Evolutionary conservation across 2,888 invertebrate species (phyloP), one percentile per base, ranked within the genome.

Genomic region (Patella caerulea): DNA sequence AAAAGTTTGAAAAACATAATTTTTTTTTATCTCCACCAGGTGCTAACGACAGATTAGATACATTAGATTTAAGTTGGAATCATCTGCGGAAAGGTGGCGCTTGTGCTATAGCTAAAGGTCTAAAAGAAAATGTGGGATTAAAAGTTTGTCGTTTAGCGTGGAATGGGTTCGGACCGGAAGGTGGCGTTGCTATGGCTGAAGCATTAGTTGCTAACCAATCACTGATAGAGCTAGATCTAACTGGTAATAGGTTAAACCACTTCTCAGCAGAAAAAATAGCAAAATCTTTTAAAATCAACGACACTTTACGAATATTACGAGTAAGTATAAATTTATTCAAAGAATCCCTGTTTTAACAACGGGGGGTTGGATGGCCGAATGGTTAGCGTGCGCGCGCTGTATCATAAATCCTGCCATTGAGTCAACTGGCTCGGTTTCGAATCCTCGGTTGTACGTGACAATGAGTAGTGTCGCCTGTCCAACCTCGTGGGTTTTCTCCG

Each of bases 21-120:
- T 17, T 9, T 24, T 54, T 45, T 15, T 73, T 73, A 29, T 19
- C 71, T 73, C 73, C 79, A 76, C 9, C 82, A 91, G 90, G 88
- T 82, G 83, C 86, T 53, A 91, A 91, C 78, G 91, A 91, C 76
- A 88, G 88, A 56, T 81, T 91, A 12, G 90, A 91, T 74, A 81
- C 83, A 14, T 74, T 91, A 14, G 91, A 91, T 80, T 85, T 91
- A n/a, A 91, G 90, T 78, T 91, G 91, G 91, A 91, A 91, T 78
- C 88, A 89, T 70, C 82, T 91, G 14, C 82, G 91, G 69, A 86
- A 86, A 55, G 83, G 81, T 77, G 91, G 90, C 45, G 90, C 90
- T 34, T 83, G 88, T 59, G 86, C 88, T 14, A 84, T 91, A 59
- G 90, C 89, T 7, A 87, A 85, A 76, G 91, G 91, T 17, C 81